These are phyloP conservation scores for Asbolus verrucosus DNA, from an alignment of 1,140 invertebrate species.

Conservation along the genomic window DNA sequence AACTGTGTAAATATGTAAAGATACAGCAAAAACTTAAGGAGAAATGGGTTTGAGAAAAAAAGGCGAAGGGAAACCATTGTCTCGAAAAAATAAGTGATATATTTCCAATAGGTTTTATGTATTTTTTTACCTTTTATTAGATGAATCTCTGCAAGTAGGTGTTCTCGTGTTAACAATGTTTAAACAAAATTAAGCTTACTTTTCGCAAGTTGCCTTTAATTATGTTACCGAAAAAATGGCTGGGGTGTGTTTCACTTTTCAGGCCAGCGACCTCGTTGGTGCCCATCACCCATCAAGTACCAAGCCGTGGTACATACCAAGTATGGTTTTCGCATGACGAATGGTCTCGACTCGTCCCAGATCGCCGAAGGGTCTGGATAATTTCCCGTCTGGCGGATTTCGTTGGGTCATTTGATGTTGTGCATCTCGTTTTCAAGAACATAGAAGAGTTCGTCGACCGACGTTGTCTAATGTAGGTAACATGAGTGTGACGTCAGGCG, in stretches of 20 bases:
- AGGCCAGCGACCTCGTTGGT: background rate
- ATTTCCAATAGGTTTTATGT: too few species aligned
- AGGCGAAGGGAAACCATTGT: too few species aligned
- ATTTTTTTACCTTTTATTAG: too few species aligned
- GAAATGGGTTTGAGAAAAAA: too few species aligned
- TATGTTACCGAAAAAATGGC: background rate
- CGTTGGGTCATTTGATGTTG: background rate
- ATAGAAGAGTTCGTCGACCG: slow-evolving; percentile 54
- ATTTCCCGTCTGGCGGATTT: slow-evolving; percentile 10
- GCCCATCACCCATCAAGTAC: background rate
- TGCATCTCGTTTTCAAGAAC: slow-evolving; percentile 49
- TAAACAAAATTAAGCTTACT: too few species aligned
- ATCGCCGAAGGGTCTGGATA: slow-evolving; percentile 4
- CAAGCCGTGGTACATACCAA: too few species aligned
- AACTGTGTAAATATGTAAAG: too few species aligned
- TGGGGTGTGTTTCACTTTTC: background rate
- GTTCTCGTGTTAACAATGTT: too few species aligned
- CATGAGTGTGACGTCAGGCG: slow-evolving; percentile 57
- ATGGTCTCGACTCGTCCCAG: slow-evolving; percentile 8
- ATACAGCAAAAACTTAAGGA: too few species aligned
- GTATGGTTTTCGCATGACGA: background rate
- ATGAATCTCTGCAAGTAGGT: too few species aligned
- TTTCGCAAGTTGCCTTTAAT: background rate
- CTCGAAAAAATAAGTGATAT: too few species aligned
- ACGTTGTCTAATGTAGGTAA: slow-evolving; percentile 58